Evolutionary conservation across 2,888 invertebrate species (phyloP).

Genomic region (Phengaris arion): DNA sequence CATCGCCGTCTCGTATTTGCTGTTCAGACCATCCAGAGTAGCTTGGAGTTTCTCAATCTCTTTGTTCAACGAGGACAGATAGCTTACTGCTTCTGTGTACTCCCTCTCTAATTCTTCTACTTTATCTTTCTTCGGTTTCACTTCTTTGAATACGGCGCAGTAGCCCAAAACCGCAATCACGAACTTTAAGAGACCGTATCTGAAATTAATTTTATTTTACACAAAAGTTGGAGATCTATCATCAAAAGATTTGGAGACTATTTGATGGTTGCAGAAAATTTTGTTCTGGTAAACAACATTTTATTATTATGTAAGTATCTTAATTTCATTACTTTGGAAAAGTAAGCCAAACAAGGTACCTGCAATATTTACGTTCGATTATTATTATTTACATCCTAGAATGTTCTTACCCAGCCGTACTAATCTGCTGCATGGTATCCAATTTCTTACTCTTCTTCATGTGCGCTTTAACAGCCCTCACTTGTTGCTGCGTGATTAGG

Average conservation of each 20-base stretch:
- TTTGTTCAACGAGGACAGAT: slow-evolving; percentile 85
- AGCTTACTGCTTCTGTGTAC: slow-evolving; percentile 77
- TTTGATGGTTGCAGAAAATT: no score
- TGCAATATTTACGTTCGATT: no score
- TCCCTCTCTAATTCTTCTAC: slow-evolving; percentile 88
- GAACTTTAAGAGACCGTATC: slow-evolving; percentile 89
- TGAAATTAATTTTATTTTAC: slow-evolving; percentile 38
- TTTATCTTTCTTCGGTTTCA: slow-evolving; percentile 90
- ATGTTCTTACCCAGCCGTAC: slow-evolving; percentile 84
- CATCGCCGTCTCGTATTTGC: slow-evolving; percentile 89
- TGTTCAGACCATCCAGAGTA: slow-evolving; percentile 83
- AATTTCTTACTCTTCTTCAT: slow-evolving; percentile 85
- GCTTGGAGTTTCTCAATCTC: slow-evolving; percentile 87
- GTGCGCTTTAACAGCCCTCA: slow-evolving; percentile 84
- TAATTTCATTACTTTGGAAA: no score
- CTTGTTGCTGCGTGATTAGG: slow-evolving; percentile 84
- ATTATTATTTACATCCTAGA: not conserved
- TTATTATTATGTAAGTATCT: no score
- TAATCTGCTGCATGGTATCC: slow-evolving; percentile 91
- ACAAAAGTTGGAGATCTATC: not conserved
- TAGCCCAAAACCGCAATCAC: slow-evolving; percentile 93
- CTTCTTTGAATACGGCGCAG: slow-evolving; percentile 91
- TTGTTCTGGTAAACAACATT: no score
- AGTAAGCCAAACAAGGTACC: no score
- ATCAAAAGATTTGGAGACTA: no score